Evolutionary conservation across 2,797 vertebrate species (phyloP), one percentile per base, ranked within the genome.

Genomic region (Phataginus tricuspis): DNA sequence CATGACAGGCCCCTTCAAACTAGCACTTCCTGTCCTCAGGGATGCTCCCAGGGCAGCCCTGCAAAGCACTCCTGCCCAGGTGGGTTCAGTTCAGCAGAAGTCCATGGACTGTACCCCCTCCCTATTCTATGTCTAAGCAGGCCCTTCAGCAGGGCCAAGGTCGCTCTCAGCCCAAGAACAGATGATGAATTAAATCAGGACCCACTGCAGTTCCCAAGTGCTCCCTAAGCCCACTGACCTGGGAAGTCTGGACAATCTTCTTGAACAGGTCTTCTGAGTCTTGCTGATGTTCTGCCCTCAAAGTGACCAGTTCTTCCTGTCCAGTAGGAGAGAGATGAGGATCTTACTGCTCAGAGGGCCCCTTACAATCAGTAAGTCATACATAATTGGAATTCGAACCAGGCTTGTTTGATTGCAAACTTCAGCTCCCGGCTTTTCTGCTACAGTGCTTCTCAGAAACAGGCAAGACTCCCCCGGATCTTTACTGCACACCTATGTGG

Each of bases 241-340:
- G 97, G 51, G 98, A 98, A 51, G 97, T 90, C 86, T 95, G 97
- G 34, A 97, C 93, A 12, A 99, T 98, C 97, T 98, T 98, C 90
- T 95, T 97, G 51, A 98, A 95, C 61, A 96, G 97, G 49, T 89
- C 95, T 0, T 98, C 98, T 0, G 98, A 71, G 89, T 98, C 98
- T 13, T 90, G 98, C 31, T 98, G 98, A 74, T 98, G 91, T 25
- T 98, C 97, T 3, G 97, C 96, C 92, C 82, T 97, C 86, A 99
- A 55, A 2, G 61, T 18, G 29, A 66, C 96, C 94, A 99, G 59
- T 75, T 98, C 97, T 0, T 97, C 98, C 99, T 99, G 96, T 12
- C 1, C 21, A 55, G 69, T 0, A 84, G 85, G 45, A 16, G 37
- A 49, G 3, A 51, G 2, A 31, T 1, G 31, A 49, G 74, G 34